Evolutionary conservation across 2,797 vertebrate species (phyloP), one percentile per base, ranked within the genome.

Genomic region (Enteromius unitaeniatus): DNA sequence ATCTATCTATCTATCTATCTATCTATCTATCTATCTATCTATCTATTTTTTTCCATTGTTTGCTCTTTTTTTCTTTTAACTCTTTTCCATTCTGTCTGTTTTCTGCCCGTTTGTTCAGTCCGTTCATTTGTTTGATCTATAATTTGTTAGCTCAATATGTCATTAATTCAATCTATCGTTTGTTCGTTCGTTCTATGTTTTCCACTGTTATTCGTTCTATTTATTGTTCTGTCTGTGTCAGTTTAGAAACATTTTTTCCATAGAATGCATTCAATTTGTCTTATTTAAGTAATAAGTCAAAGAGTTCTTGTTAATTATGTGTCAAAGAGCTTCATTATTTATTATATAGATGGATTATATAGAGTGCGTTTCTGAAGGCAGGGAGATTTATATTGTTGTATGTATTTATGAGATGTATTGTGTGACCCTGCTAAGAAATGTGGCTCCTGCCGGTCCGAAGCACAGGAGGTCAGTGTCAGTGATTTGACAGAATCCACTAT

Each of bases 391-490:
- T 60, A 19, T 28, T 23, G 31, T 42, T 37, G 23, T 75, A 58
- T 78, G 47, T 72, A 23, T 78, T 58, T 68, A 83, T 51, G 53
- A 26, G 26, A 28, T 70, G 77, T 68, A 79, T 60, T 74, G 34
- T 69, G n/a, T 64, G 51, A 47, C 28, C 72, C 68, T 51, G 67
- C n/a, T 47, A 19, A 51, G 31, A 55, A 70, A 51, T 37, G 26
- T n/a, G 40, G 14, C 73, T 53, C 47, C 45, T 42, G 40, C 17
- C 75, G 58, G 42, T 13, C 58, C 5, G 9, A 9, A 8, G 3
- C 23, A 40, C 23, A 74, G 11, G 11, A 79, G 75, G 82, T 86
- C 85, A 79, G 3, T 45, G 60, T 47, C 67, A 55, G 45, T 31
- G 73, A 60, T 65, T 62, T 74, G 14, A 78, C 78, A 55, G 13